phyloP scores from a whole-genome alignment of 2,888 invertebrate genomes.

The Hypercompe scribonia region DNA sequence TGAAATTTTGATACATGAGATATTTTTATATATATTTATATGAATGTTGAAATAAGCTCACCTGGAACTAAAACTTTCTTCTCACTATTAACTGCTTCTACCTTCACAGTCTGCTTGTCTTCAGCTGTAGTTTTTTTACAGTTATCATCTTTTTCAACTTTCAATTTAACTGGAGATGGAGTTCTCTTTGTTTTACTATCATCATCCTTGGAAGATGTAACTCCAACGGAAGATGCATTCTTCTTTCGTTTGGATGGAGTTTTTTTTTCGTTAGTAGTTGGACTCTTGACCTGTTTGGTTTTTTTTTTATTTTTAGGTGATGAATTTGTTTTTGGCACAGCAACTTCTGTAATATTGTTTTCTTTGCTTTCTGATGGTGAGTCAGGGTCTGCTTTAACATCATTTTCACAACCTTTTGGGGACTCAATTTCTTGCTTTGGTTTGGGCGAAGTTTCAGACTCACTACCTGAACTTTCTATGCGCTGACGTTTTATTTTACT shows the following conservation, averaged over 20 bases:
- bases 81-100: constrained; percentile 40
- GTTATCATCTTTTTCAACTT: constrained; percentile 21
- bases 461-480: constrained; percentile 78
- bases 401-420: constrained; percentile 22
- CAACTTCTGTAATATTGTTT: constrained; percentile 55
- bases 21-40: background rate
- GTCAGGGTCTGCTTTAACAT: constrained; percentile 57
- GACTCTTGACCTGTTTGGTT: constrained; percentile 18
- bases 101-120: constrained; percentile 24
- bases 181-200: constrained; percentile 9
- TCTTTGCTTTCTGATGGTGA: constrained; percentile 59
- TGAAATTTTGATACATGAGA: background rate
- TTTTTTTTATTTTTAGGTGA: constrained; percentile 68
- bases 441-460: constrained; percentile 53
- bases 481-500: constrained; percentile 73
- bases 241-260: constrained; percentile 9
- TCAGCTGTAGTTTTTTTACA: constrained; percentile 15
- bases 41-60: constrained; percentile 35
- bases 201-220: too few species aligned
- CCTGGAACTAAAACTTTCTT: constrained; percentile 56
- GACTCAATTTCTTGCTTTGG: constrained; percentile 8
- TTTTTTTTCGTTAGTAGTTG: constrained; percentile 13
- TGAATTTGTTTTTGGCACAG: constrained; percentile 65
- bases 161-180: constrained; percentile 26
- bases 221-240: background rate